A percentile compares a stretch with the other conserved stretches of the same genome.
These are phyloP conservation scores for Pipistrellus kuhlii DNA, from an alignment of 2,797 vertebrate genomes.

Conservation along the genomic window DNA sequence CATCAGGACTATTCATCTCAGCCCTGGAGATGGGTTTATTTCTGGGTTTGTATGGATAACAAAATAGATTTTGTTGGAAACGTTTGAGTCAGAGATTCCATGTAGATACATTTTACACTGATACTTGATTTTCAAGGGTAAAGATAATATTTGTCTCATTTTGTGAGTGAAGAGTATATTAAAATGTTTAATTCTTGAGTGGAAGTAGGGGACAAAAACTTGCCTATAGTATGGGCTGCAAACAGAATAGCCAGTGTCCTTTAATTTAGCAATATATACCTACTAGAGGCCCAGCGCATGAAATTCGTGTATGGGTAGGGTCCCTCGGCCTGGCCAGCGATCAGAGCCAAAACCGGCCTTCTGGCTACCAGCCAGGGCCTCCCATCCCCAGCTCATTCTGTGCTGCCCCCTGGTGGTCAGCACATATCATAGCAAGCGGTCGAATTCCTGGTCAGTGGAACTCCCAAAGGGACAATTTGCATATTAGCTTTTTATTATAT, in stretches of 20 bases:
- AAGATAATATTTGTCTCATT: not conserved
- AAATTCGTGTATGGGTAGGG: no score
- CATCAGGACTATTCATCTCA: not conserved
- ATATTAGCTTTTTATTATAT: no score
- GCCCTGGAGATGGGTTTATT: not conserved
- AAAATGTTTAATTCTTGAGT: constrained; percentile 9
- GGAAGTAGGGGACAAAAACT: not conserved
- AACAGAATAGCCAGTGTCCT: not conserved
- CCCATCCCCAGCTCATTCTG: no score
- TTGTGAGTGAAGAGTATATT: not conserved
- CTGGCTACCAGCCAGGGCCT: no score
- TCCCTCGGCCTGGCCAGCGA: no score
- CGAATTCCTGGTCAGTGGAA: no score
- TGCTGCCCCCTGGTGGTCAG: no score
- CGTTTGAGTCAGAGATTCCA: not conserved
- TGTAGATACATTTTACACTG: not conserved
- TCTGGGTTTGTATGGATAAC: not conserved
- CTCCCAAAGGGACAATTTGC: no score
- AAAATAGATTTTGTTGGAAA: constrained; percentile 23
- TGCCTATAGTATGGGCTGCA: not conserved
- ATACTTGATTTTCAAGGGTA: not conserved
- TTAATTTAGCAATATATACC: not conserved
- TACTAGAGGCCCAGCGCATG: not conserved
- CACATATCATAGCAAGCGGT: no score
- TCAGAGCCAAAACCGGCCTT: no score